A percentile compares a stretch with the other conserved stretches of the same genome.
Conservation (phyloP, 2,113 vertebrate genomes). For the Microtus pennsylvanicus region DNA sequence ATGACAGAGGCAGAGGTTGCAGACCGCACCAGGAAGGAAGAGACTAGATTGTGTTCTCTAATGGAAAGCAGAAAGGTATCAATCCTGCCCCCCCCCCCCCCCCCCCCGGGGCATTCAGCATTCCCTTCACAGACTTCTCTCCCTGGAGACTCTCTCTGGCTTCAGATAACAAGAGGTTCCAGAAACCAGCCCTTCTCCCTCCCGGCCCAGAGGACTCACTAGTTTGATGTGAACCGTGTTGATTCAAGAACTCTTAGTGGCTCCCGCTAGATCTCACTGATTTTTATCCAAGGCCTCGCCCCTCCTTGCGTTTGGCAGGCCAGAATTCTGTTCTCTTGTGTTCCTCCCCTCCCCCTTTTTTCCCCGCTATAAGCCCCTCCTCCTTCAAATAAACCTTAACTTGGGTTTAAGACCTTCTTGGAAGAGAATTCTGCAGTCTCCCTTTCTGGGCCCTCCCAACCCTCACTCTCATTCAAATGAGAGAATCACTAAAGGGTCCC, state of each 20-base stretch:
- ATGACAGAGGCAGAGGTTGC: not conserved
- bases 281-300: constrained; percentile 51
- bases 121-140: constrained; percentile 33
- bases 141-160: constrained; percentile 5
- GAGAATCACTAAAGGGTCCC: constrained; percentile 71
- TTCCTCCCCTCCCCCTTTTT: constrained; percentile 49
- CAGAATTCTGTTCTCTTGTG: constrained; percentile 57
- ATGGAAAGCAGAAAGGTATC: constrained; percentile 16
- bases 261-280: constrained; percentile 61
- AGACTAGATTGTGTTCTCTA: not conserved
- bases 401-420: constrained; percentile 77
- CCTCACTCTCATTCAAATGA: constrained; percentile 79
- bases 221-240: constrained; percentile 59
- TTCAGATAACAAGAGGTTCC: constrained; percentile 49
- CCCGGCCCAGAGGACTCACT: constrained; percentile 6
- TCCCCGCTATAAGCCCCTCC: constrained; percentile 49
- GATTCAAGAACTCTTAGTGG: constrained; percentile 39
- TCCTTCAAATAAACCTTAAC: constrained; percentile 69
- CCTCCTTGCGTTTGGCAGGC: constrained; percentile 51
- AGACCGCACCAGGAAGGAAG: not conserved
- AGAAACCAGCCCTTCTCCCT: constrained; percentile 54
- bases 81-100: not conserved
- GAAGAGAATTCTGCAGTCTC: constrained; percentile 75
- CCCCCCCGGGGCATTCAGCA: constrained; percentile 9
- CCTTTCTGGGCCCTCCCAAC: constrained; percentile 76